Conservation (phyloP, 2,113 vertebrate species). For the Myotis lucifugus region DNA sequence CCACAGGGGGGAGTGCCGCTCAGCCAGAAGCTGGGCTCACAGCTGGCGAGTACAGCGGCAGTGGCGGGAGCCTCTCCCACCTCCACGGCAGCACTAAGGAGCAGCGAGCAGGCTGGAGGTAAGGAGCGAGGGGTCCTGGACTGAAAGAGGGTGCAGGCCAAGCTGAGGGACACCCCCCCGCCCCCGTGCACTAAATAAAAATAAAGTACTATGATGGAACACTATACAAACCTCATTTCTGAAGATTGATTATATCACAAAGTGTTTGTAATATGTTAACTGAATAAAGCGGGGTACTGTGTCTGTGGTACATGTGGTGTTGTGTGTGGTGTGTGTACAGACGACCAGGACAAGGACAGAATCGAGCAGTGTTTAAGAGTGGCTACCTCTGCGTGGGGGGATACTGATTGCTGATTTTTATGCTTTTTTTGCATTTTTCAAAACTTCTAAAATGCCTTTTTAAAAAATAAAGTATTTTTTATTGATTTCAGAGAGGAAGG, state of each 20-base stretch:
- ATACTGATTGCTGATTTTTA: background rate
- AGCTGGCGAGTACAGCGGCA: too few relatives aligned
- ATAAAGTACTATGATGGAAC: background rate
- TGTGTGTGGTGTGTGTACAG: rapidly evolving
- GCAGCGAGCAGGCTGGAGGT: too few relatives aligned
- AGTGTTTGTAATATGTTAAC: background rate
- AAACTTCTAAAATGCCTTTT: background rate
- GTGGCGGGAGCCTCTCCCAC: too few relatives aligned
- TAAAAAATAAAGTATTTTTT: too few relatives aligned
- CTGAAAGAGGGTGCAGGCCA: too few relatives aligned
- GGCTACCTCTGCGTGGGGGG: background rate
- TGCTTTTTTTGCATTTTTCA: background rate
- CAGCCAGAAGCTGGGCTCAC: too few relatives aligned
- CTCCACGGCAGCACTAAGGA: too few relatives aligned
- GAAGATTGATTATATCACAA: background rate
- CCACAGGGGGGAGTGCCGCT: too few relatives aligned
- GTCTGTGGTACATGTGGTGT: too few relatives aligned
- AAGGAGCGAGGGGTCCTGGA: too few relatives aligned
- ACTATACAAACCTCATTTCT: background rate
- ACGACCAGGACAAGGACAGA: background rate
- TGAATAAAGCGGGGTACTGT: background rate
- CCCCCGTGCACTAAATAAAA: background rate
- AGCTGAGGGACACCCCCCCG: too few relatives aligned
- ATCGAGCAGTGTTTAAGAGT: rapidly evolving
- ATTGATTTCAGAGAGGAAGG: too few relatives aligned